Evolutionary conservation across 2,888 invertebrate genomes (phyloP).

Genomic region (Hyposoter dolosus): DNA sequence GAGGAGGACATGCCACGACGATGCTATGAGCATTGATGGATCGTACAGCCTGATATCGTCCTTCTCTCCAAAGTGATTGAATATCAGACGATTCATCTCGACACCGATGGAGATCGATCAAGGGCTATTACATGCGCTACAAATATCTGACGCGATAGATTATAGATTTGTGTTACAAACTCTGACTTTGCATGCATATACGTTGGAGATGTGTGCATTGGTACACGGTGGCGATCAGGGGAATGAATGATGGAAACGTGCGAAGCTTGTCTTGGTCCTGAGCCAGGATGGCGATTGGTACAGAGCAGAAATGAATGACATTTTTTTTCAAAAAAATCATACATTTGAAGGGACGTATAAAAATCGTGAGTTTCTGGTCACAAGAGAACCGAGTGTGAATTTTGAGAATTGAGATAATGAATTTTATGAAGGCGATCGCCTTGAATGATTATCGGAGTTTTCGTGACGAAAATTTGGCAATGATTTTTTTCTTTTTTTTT

Average conservation of each 20-base stretch:
- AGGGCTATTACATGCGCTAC: conserved; percentile 77
- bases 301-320: background rate
- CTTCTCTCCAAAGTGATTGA: conserved; percentile 79
- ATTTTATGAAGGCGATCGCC: too few species aligned
- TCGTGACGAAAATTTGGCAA: too few species aligned
- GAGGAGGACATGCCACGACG: conserved; percentile 40
- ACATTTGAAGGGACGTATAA: background rate
- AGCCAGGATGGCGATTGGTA: background rate
- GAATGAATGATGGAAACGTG: conserved; percentile 47
- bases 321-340: background rate
- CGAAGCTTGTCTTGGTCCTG: conserved; percentile 17
- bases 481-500: too few species aligned
- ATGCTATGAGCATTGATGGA: conserved; percentile 77
- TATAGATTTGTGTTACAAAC: conserved; percentile 66
- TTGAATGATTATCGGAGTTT: too few species aligned
- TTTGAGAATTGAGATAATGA: too few species aligned
- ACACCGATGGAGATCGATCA: conserved; percentile 81
- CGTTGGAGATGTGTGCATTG: background rate
- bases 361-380: background rate
- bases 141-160: conserved; percentile 77
- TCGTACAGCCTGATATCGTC: conserved; percentile 77
- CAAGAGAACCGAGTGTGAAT: too few species aligned
- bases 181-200: background rate
- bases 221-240: background rate
- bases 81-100: conserved; percentile 80